Evolutionary conservation across 1,140 invertebrate species (phyloP), one percentile per base, ranked within the genome.

Genomic region (Euwallacea fornicatus): DNA sequence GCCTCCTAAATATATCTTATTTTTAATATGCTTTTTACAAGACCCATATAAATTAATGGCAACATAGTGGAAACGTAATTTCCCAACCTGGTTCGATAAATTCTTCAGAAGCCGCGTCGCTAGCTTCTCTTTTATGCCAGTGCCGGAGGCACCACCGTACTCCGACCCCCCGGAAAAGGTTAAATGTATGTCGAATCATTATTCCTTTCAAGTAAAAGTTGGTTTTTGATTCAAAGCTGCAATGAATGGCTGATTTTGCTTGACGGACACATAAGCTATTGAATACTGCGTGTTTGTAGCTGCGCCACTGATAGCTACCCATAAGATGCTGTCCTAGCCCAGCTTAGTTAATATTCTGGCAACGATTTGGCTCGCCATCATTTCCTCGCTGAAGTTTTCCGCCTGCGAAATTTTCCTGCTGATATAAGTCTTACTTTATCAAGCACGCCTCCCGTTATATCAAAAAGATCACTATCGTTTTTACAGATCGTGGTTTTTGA

Each of bases 291-390:
- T 11, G 13, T 13, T 6, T 13, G 7, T 50, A 42, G 66, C 9
- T 13, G 11, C 68, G 41, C 53, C 42, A 47, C 68, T 64, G 61
- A 44, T 21, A 41, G 6, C 42, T 41, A 71, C 59, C 69, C 66
- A 73, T 75, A 75, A 73, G 73, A 74, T 71, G 75, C 71, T 74
- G 66, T 72, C 64, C 68, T 64, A 61, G 58, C 72, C 72, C 59
- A 61, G 63, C 68, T 71, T 76, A 75, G 73, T 76, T 80, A 76
- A 78, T 79, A 80, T 80, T 79, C 79, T 65, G 71, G 61, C 71
- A 75, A 74, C 78, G 79, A 79, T 80, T 78, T 76, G 72, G 78
- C 78, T 79, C 76, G 79, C 79, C 79, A 76, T 80, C 78, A 79
- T 79, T 79, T 74, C 77, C 76, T 77, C 75, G 74, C 75, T 74